Percentiles rank a stretch among this genome's conserved stretches.
These are phyloP conservation scores for Chaenogobius annularis DNA, from an alignment of 2,113 vertebrate genomes.

Conservation along the genomic window DNA sequence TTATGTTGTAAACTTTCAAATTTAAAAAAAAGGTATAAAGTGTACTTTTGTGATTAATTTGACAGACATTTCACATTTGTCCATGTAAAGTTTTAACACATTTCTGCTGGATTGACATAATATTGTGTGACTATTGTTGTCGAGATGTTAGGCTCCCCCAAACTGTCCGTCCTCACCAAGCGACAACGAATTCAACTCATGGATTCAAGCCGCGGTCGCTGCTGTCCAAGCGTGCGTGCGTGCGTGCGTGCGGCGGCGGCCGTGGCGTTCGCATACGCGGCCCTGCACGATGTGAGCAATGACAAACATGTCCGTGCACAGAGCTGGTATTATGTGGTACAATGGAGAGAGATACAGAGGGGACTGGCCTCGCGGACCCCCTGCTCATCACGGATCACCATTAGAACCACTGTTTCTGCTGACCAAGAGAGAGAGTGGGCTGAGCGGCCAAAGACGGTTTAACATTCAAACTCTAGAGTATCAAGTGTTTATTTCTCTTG, in stretches of 20 bases:
- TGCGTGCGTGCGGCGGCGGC: too few relatives aligned
- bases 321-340: constrained; percentile 67
- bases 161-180: constrained; percentile 34
- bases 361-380: constrained; percentile 65
- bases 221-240: constrained; percentile 20
- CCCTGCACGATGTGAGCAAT: constrained; percentile 58
- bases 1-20: too few relatives aligned
- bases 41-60: too few relatives aligned
- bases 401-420: neutral
- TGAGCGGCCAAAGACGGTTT: constrained; percentile 38
- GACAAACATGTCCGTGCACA: constrained; percentile 57
- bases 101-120: too few relatives aligned
- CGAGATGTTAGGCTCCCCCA: too few relatives aligned
- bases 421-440: too few relatives aligned
- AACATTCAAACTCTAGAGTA: neutral
- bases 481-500: too few relatives aligned
- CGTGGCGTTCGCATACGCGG: constrained; percentile 47
- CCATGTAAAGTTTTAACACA: too few relatives aligned
- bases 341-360: constrained; percentile 70
- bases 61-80: too few relatives aligned
- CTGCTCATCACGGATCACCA: constrained; percentile 26
- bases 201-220: constrained; percentile 52
- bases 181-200: constrained; percentile 62
- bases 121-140: too few relatives aligned
- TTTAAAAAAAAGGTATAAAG: too few relatives aligned